Conservation (phyloP, 23 tunicate species). For the Trididemnum clinides region DNA sequence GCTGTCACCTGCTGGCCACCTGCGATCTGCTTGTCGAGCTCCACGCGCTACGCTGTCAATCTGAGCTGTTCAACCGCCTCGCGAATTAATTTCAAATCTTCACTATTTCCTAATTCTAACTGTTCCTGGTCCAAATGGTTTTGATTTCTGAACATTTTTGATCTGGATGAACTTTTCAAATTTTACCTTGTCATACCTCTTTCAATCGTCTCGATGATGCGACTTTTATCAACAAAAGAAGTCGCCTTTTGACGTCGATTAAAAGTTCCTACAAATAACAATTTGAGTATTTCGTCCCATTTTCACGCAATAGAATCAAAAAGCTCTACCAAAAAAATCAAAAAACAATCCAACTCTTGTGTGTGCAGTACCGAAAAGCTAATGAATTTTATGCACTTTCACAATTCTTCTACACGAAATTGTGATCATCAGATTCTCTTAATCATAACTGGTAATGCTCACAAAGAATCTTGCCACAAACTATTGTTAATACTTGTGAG, state of each 20-base stretch:
- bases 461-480: no score
- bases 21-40: slow-evolving; percentile 59
- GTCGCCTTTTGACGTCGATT: slow-evolving; percentile 70
- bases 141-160: neutral
- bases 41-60: slow-evolving; percentile 69
- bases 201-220: slow-evolving; percentile 55
- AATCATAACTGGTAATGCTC: no score
- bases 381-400: no score
- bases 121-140: neutral
- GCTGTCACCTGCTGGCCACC: slow-evolving; percentile 10
- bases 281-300: no score
- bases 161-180: neutral
- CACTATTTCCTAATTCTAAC: neutral
- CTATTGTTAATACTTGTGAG: no score
- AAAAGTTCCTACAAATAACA: slow-evolving; percentile 58
- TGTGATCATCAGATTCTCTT: no score
- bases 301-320: no score
- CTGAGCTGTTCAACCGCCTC: slow-evolving; percentile 62
- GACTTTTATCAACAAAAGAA: slow-evolving; percentile 46
- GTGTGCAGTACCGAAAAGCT: no score
- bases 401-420: no score
- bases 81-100: slow-evolving; percentile 1
- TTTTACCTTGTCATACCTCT: neutral
- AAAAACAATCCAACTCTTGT: no score
- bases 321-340: no score